Evolutionary conservation across 2,113 vertebrate genomes (phyloP), one percentile per base, ranked within the genome.

Genomic region (Ictidomys tridecemlineatus): DNA sequence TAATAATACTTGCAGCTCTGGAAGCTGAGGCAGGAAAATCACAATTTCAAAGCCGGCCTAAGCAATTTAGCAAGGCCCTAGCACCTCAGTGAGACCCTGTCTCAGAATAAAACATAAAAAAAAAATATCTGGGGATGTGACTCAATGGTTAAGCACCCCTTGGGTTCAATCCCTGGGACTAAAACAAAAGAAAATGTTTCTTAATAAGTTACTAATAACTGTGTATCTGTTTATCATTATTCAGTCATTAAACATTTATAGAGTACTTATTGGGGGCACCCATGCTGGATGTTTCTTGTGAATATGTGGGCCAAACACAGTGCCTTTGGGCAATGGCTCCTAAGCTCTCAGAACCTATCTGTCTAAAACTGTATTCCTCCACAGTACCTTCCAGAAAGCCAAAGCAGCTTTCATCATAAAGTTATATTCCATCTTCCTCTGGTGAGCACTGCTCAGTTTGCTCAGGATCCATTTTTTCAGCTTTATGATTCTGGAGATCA

Each of bases 201-300:
- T 96, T 96, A 95, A 79, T 61, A 88, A 95, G 78, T 88, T 28
- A 93, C 53, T 96, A 96, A 96, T 88, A 95, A 61, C 69, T 94
- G 9, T n/a, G 5, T 82, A n/a, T 96, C 67, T 96, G 32, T 48
- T 90, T 92, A 78, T 95, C 37, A 80, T 95, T 94, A 88, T 78
- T 94, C 77, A 78, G 53, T 91, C 91, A 85, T 91, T 92, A 95
- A 95, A 94, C 30, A 78, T 85, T 96, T 94, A 93, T 67, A 95
- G 51, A 70, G 28, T 5, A 56, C 56, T 96, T 84, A 61, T 5
- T 74, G 56, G 63, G 67, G 42, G 26, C 37, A 37, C 6, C 69
- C 20, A 58, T 53, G 45, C 48, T 80, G 86, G 42, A 74, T 56
- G 13, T 78, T 91, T 61, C 61, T 91, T 93, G 37, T 70, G 22